Evolutionary conservation across 2,888 invertebrate species (phyloP).

Genomic region (Sesamia inferens): DNA sequence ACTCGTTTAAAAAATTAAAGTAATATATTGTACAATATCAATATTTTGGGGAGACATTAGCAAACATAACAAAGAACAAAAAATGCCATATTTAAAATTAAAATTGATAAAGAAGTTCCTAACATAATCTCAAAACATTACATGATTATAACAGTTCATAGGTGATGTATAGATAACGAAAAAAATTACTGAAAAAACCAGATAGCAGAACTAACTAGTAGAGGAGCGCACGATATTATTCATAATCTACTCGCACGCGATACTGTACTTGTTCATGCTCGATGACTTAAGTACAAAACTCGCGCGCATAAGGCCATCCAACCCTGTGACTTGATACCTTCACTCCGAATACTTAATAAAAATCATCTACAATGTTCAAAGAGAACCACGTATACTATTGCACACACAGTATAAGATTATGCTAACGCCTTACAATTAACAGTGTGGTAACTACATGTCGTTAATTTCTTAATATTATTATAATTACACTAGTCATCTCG

Average conservation of each 20-base stretch:
- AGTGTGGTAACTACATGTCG: constrained; percentile 84
- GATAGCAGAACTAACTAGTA: constrained; percentile 47
- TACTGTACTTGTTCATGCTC: constrained; percentile 68
- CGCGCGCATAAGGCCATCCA: constrained; percentile 76
- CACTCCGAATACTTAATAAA: constrained; percentile 67
- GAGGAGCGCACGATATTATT: constrained; percentile 62
- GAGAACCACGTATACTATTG: constrained; percentile 83
- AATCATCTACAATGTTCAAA: constrained; percentile 64
- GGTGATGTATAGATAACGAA: constrained; percentile 71
- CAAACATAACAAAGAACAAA: constrained; percentile 89
- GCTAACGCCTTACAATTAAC: constrained; percentile 78
- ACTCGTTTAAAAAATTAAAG: constrained; percentile 79
- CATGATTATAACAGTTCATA: constrained; percentile 67
- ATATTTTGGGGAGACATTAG: constrained; percentile 79
- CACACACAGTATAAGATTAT: constrained; percentile 85
- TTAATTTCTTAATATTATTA: constrained; percentile 73
- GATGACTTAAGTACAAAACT: constrained; percentile 71
- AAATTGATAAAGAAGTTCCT: constrained; percentile 73
- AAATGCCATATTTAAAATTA: constrained; percentile 71
- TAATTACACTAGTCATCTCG: constrained; percentile 72
- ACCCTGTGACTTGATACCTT: constrained; percentile 79
- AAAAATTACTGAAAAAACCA: constrained; percentile 55
- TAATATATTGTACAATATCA: constrained; percentile 82
- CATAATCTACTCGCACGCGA: constrained; percentile 65
- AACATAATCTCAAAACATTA: constrained; percentile 84